phyloP scores from a whole-genome alignment of 2,113 vertebrate genomes.

The Festucalex cinctus region DNA sequence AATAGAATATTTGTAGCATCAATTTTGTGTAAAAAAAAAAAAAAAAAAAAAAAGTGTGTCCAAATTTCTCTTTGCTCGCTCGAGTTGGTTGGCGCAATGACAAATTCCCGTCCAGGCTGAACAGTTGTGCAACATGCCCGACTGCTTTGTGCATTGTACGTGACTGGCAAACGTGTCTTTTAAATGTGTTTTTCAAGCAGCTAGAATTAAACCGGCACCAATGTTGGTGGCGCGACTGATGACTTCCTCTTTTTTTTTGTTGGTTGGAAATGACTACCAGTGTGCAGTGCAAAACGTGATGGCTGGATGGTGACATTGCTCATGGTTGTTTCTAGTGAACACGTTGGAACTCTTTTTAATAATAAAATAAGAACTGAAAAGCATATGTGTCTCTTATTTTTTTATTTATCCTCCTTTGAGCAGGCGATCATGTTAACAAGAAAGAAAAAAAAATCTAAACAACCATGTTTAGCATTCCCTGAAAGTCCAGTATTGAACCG shows the following conservation, averaged over 20 bases:
- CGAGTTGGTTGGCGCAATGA: conserved; percentile 10
- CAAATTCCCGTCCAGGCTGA: conserved; percentile 16
- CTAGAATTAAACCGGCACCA: conserved; percentile 15
- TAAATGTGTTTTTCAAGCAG: conserved; percentile 12
- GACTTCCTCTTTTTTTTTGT: conserved; percentile 36
- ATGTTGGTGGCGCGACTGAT: conserved; percentile 29
- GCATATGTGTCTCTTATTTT: not conserved
- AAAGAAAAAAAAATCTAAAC: conserved; percentile 1
- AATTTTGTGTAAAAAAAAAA: not conserved
- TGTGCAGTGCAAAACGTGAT: conserved; percentile 52
- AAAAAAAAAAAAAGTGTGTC: conserved; percentile 8
- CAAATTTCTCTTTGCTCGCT: not conserved
- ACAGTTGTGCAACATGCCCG: conserved; percentile 16
- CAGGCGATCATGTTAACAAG: not conserved
- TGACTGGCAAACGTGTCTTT: not conserved
- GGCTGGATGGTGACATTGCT: conserved; percentile 59
- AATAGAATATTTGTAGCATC: not conserved
- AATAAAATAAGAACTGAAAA: conserved; percentile 33
- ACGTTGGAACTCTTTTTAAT: conserved; percentile 64
- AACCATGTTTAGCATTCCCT: not conserved
- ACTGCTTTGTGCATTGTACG: not conserved
- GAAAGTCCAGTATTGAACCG: conserved; percentile 54
- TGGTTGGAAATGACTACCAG: conserved; percentile 40
- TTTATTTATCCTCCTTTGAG: not conserved
- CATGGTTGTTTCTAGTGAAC: conserved; percentile 59